Evolutionary conservation across 1,140 invertebrate species (phyloP).

Genomic region (Metopolophium dirhodum): DNA sequence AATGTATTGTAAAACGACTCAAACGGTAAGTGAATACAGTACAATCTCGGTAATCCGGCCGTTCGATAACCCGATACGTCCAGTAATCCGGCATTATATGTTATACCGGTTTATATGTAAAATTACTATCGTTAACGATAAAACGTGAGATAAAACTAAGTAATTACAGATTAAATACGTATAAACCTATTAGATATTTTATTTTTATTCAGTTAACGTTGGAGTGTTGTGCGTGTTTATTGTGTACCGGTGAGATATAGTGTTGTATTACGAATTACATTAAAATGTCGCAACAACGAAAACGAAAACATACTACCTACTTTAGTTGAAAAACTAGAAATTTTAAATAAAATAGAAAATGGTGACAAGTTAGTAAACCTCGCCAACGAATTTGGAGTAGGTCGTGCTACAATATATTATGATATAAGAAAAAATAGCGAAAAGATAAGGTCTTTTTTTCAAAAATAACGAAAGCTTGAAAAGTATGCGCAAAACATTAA

Average conservation of each 20-base stretch:
- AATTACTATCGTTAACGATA: too few species aligned
- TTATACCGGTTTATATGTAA: too few species aligned
- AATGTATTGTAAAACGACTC: too few species aligned
- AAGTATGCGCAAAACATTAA: not conserved
- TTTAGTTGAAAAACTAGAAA: not conserved
- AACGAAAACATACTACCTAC: not conserved
- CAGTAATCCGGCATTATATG: fast-evolving
- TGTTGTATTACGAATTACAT: not conserved
- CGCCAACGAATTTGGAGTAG: not conserved
- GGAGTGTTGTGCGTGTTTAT: too few species aligned
- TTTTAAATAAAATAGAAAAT: conserved; percentile 3
- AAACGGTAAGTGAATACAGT: too few species aligned
- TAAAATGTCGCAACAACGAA: not conserved
- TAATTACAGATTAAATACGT: too few species aligned
- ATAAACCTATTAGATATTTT: too few species aligned
- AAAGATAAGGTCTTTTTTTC: not conserved
- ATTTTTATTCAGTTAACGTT: too few species aligned
- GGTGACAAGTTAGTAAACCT: not conserved
- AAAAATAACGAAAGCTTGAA: not conserved
- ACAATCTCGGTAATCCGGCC: fast-evolving
- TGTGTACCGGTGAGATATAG: too few species aligned
- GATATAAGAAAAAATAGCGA: not conserved
- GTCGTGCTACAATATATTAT: not conserved
- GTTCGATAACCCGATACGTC: too few species aligned
- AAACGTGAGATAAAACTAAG: too few species aligned